phyloP scores from a whole-genome alignment of 2,888 invertebrate genomes.

The Uloborus plumipes region DNA sequence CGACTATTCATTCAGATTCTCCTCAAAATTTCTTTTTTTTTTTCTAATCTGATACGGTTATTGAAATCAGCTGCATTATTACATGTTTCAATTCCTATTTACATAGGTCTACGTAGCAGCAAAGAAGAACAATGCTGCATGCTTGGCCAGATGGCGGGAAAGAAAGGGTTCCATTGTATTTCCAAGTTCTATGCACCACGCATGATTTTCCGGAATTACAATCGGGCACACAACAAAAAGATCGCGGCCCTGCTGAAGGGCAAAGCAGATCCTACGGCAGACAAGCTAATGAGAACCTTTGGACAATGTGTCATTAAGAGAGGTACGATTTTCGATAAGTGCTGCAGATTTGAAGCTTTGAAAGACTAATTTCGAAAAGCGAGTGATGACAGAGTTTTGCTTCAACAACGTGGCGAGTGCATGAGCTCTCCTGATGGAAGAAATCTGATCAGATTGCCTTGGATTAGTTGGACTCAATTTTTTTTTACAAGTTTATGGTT shows the following conservation, averaged over 20 bases:
- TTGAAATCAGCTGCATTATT: not conserved
- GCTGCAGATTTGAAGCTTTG: conserved; percentile 68
- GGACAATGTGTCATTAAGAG: conserved; percentile 68
- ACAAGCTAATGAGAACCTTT: conserved; percentile 68
- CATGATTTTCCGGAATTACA: conserved; percentile 67
- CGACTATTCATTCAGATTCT: too few relatives aligned
- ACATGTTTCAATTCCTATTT: not conserved
- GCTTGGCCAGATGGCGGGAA: conserved; percentile 69
- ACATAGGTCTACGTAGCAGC: conserved; percentile 18
- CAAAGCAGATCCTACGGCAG: conserved; percentile 60
- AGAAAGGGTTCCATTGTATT: conserved; percentile 70
- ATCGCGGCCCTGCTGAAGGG: conserved; percentile 67
- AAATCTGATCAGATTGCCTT: too few relatives aligned
- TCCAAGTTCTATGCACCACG: conserved; percentile 68
- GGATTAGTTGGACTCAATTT: too few relatives aligned
- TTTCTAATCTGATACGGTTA: too few relatives aligned
- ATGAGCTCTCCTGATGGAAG: too few relatives aligned
- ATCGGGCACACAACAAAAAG: conserved; percentile 69
- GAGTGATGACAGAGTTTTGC: too few relatives aligned
- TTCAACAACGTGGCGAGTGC: too few relatives aligned
- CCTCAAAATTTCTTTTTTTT: too few relatives aligned
- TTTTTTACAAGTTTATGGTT: too few relatives aligned
- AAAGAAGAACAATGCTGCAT: conserved; percentile 69
- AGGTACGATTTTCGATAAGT: conserved; percentile 68
- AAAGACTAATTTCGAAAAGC: not conserved